A percentile compares a stretch with the other conserved stretches of the same genome.
These are phyloP conservation scores for Andrena fulva DNA, from an alignment of 2,888 invertebrate genomes.

Conservation along the genomic window DNA sequence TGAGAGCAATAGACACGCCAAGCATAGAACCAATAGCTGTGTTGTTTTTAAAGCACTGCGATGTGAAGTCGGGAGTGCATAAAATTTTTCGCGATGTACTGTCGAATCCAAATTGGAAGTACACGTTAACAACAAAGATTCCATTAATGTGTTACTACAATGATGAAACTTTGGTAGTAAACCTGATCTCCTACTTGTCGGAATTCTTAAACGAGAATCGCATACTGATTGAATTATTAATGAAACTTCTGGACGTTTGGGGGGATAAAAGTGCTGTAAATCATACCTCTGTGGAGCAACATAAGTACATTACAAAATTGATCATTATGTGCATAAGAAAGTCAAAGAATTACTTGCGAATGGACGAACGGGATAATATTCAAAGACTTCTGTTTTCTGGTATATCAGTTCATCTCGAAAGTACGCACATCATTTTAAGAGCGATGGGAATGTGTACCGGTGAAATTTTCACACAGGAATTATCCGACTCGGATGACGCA, in stretches of 20 bases:
- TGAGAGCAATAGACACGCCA: constrained; percentile 86
- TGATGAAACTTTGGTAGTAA: constrained; percentile 86
- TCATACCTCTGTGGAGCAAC: constrained; percentile 89
- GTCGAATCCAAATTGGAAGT: constrained; percentile 86
- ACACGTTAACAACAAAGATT: constrained; percentile 88
- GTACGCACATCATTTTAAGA: constrained; percentile 87
- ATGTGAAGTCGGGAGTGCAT: constrained; percentile 82
- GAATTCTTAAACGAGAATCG: constrained; percentile 78
- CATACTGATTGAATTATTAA: constrained; percentile 84
- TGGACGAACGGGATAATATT: constrained; percentile 81
- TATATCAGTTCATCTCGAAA: constrained; percentile 89
- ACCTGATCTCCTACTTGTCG: constrained; percentile 88
- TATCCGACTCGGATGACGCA: constrained; percentile 82
- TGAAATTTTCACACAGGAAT: constrained; percentile 87
- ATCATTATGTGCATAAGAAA: constrained; percentile 85
- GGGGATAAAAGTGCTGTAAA: constrained; percentile 88
- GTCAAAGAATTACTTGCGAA: constrained; percentile 70
- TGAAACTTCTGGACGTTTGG: constrained; percentile 89
- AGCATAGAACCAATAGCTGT: constrained; percentile 87
- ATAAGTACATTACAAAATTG: constrained; percentile 89
- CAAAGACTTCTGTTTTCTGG: constrained; percentile 88
- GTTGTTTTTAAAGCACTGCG: constrained; percentile 86
- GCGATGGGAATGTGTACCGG: constrained; percentile 91
- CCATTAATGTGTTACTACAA: constrained; percentile 86
- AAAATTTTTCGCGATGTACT: constrained; percentile 85